Conservation (phyloP, 2,888 invertebrate genomes). For the Helobdella robusta region DNA sequence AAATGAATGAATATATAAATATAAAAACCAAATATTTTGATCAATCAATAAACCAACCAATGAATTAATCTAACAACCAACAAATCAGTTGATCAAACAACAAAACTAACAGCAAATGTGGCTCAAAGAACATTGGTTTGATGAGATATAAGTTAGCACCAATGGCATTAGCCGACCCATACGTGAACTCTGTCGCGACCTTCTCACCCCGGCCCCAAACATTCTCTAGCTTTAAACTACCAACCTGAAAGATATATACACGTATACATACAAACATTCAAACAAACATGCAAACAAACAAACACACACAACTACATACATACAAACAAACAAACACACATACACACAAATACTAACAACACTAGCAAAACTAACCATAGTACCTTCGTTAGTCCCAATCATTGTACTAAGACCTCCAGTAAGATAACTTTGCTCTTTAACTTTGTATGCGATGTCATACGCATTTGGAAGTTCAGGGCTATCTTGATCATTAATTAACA, state of each 20-base stretch:
- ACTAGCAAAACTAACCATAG: slow-evolving; percentile 56
- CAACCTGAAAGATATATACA: slow-evolving; percentile 36
- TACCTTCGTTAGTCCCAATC: slow-evolving; percentile 83
- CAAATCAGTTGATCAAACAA: neutral
- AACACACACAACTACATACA: neutral
- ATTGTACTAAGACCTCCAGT: slow-evolving; percentile 76
- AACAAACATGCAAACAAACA: slow-evolving; percentile 7
- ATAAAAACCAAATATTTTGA: too few relatives aligned
- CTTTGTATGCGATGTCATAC: slow-evolving; percentile 70
- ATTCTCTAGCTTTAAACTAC: slow-evolving; percentile 63
- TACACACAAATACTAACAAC: too few relatives aligned
- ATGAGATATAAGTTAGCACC: slow-evolving; percentile 69
- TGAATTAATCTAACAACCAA: neutral
- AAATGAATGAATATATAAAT: too few relatives aligned
- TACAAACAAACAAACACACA: neutral
- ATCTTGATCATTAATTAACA: slow-evolving; percentile 13
- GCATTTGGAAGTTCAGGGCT: slow-evolving; percentile 31
- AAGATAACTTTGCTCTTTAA: slow-evolving; percentile 70
- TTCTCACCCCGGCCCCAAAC: slow-evolving; percentile 75
- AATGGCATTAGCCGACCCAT: slow-evolving; percentile 71
- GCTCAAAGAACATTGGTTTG: slow-evolving; percentile 67
- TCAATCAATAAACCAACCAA: too few relatives aligned
- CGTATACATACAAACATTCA: neutral
- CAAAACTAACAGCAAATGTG: slow-evolving; percentile 43
- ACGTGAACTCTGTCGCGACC: slow-evolving; percentile 70